Base-by-base conservation (phyloP, 2,113 vertebrate genomes). In the Ginglymostoma cirratum region DNA sequence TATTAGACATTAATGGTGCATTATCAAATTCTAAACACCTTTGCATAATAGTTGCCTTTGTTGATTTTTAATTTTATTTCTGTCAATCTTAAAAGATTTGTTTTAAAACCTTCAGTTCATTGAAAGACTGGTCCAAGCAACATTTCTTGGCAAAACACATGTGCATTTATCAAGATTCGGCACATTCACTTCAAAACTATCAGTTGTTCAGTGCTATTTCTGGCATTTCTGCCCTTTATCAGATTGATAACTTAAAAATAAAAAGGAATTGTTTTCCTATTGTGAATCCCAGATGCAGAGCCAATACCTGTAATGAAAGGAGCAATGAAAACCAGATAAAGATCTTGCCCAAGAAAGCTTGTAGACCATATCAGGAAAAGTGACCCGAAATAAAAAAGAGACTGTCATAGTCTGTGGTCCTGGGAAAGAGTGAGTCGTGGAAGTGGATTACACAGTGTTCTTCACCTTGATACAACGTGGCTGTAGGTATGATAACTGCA, bases 341-440 rank as follows among this genome's bases (percentile, higher is more conserved):
- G 34, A 8, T 34, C 61, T 38, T 92, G 34, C 30, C 61, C 34
- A 92, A 38, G 12, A 61, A 21, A 92, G 17, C 89, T 66, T 5
- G 55, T 92, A 45, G 89, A 66, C 34, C 34, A 66, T 92, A 66
- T 92, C 89, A 92, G 61, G 89, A 34, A 66, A 92, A 92, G 61
- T 23, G 61, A 15, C 3, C 30, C 23, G 17, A 92, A 66, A 65
- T 30, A 66, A 92, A 61, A 23, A 38, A 38, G 19, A 92, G 65
- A 66, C 89, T 92, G n/a, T 17, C 89, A 66, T 2, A 38, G 34
- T 38, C 89, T 66, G 34, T 66, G 55, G 5, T n/a, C 34, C 61
- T 38, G 5, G n/a, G 89, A n/a, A 92, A 38, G 15, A 66, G 34
- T 65, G 55, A 92, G 89, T 8, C 34, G 34, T 21, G 30, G 55